These are phyloP conservation scores for Aepyceros melampus DNA, from an alignment of 2,113 vertebrate species.

Conservation along the genomic window DNA sequence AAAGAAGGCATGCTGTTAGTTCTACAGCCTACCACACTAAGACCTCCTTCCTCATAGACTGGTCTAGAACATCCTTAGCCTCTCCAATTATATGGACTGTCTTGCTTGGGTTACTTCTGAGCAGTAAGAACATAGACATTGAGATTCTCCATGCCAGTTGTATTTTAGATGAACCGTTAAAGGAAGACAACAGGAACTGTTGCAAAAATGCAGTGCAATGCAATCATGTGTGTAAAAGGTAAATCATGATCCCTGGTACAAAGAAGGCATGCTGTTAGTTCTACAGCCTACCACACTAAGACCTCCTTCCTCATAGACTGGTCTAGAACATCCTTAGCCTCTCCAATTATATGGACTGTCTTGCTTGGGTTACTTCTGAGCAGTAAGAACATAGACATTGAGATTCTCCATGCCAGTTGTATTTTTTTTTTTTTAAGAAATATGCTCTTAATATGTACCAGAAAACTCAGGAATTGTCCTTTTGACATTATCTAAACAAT, in stretches of 20 bases:
- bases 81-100: background rate
- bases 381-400: background rate
- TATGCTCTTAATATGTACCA: background rate
- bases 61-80: background rate
- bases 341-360: background rate
- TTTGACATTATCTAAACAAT: background rate
- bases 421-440: background rate
- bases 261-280: background rate
- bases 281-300: background rate
- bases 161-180: background rate
- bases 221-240: background rate
- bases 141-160: background rate
- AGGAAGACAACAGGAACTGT: background rate
- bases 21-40: background rate
- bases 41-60: background rate
- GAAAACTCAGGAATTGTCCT: conserved; percentile 6
- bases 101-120: background rate
- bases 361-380: background rate
- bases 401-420: background rate
- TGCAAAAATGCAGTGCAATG: background rate
- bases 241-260: background rate
- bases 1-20: background rate
- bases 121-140: background rate
- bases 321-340: background rate
- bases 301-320: background rate